Evolutionary conservation across 2,797 vertebrate species (phyloP).

Genomic region (Trematomus bernacchii): DNA sequence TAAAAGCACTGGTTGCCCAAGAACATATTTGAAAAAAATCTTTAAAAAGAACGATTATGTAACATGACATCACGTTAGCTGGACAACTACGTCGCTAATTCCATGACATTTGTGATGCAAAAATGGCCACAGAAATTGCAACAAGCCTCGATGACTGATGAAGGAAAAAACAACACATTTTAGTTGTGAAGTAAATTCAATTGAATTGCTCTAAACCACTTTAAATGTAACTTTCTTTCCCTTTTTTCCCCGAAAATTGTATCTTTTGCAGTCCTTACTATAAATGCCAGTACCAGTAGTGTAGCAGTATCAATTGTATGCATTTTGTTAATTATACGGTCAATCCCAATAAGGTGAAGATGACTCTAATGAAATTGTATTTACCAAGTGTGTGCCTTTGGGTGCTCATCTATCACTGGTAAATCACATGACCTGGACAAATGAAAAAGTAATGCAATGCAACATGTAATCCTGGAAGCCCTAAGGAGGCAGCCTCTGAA

Average conservation of each 20-base stretch:
- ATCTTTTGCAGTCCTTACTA: background rate
- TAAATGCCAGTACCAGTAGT: conserved; percentile 14
- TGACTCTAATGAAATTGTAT: conserved; percentile 13
- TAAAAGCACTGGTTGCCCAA: too few species aligned
- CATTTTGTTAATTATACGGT: conserved; percentile 23
- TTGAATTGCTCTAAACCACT: background rate
- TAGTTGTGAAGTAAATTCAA: background rate
- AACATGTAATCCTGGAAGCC: conserved; percentile 22
- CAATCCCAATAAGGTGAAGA: conserved; percentile 9
- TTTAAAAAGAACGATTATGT: background rate
- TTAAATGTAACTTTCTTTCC: background rate
- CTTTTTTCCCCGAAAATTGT: background rate
- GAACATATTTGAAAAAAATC: too few species aligned
- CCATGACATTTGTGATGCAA: background rate
- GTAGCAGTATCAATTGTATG: conserved; percentile 16
- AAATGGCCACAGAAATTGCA: background rate
- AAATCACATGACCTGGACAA: conserved; percentile 38
- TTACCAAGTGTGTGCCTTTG: conserved; percentile 28
- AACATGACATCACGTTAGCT: background rate
- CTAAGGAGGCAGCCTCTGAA: conserved; percentile 5
- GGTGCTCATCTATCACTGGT: conserved; percentile 15
- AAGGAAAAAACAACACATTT: background rate
- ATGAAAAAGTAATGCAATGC: conserved; percentile 1
- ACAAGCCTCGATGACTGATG: background rate
- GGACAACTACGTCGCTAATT: background rate